Evolutionary conservation across 2,888 invertebrate species (phyloP), one percentile per base, ranked within the genome.

Genomic region (Mimachlamys varia): DNA sequence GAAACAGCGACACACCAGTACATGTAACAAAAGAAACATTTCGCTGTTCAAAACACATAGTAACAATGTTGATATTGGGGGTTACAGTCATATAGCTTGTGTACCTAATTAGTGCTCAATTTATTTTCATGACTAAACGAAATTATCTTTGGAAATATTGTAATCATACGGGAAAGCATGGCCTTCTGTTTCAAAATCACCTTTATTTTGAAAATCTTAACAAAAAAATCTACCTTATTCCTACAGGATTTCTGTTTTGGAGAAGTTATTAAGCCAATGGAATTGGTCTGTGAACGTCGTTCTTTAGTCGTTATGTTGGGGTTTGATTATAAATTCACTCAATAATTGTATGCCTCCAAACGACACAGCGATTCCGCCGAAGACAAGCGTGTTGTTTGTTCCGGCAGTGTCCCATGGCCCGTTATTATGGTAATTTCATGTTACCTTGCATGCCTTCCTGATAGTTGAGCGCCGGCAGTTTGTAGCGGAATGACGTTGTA

Each of bases 191-290:
- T 76, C 33, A 76, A 76, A 76, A 76, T 76, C 15, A 33, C 27
- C 27, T 76, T 76, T 27, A 76, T 76, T 76, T 76, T 76, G 76
- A 76, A 76, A 76, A 76, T 76, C 76, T 5, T 7, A 3, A 7
- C 44, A 44, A 44, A 44, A 44, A 44, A 3, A 44, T 44, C 7
- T 0, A 76, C 5, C 22, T 27, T 33, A 76, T 76, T 76, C 76
- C 76, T 76, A 33, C 76, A 27, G 76, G 76, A 76, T 76, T 76
- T 17, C 27, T 76, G 76, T 76, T 62, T 76, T 76, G 76, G 27
- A 76, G 76, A 76, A 76, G 76, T 33, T 76, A 76, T 76, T 76
- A 76, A 76, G 76, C 76, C 76, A 76, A 33, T 76, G 76, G 15
- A 76, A 76, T 76, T 76, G 76, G 76, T 76, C 27, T 27, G 76